These are phyloP conservation scores for Micoletzkya japonica DNA, from an alignment of 2,888 invertebrate species.

Conservation along the genomic window DNA sequence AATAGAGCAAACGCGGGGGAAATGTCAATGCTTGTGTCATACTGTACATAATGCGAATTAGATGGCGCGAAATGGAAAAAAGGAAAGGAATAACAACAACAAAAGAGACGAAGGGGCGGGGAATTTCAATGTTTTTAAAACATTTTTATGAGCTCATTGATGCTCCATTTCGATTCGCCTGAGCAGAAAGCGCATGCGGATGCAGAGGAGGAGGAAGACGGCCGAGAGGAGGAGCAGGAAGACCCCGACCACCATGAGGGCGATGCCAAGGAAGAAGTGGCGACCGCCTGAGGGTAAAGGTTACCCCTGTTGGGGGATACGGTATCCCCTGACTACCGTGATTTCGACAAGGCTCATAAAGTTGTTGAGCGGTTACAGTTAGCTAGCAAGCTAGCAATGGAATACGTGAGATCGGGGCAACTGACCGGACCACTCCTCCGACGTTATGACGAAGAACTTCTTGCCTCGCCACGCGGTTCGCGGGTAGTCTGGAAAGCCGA, in stretches of 20 bases:
- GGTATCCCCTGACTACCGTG: neutral
- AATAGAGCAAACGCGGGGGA: too few species aligned
- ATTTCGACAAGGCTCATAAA: neutral
- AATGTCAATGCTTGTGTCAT: too few species aligned
- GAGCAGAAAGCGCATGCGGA: constrained; percentile 1
- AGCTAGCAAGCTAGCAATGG: too few species aligned
- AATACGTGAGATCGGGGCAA: too few species aligned
- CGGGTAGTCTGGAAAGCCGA: constrained; percentile 11
- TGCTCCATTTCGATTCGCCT: too few species aligned
- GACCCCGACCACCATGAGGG: constrained; percentile 16
- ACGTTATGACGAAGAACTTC: constrained; percentile 18
- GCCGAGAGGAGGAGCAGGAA: constrained; percentile 23
- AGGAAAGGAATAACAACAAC: too few species aligned
- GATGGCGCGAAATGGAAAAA: too few species aligned
- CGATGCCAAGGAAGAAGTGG: constrained; percentile 10
- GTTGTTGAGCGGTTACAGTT: too few species aligned
- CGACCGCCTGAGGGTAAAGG: constrained; percentile 13
- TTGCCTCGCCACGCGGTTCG: neutral
- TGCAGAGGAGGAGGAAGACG: constrained; percentile 10
- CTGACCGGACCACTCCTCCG: constrained; percentile 13
- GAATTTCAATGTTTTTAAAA: too few species aligned
- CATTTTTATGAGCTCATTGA: too few species aligned
- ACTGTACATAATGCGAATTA: too few species aligned
- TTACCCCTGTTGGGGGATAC: neutral
- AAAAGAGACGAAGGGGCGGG: too few species aligned